Evolutionary conservation across 1,140 invertebrate species (phyloP), one percentile per base, ranked within the genome.

Genomic region (Bombus pyrosoma): DNA sequence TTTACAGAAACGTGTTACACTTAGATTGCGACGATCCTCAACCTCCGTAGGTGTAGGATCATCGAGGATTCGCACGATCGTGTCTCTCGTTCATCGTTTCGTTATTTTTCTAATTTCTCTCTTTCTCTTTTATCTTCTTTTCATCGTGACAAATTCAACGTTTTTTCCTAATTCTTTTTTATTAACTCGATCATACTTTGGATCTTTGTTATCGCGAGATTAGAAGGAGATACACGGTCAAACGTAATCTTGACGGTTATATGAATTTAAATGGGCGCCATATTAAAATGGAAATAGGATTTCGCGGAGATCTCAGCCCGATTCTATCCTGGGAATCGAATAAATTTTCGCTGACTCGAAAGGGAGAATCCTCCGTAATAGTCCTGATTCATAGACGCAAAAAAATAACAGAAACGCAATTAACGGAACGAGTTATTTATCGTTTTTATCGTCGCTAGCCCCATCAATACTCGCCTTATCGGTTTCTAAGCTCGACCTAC

Each of bases 231-330:
- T 53, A 53, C 53, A 62, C n/a, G 47, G n/a, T 9, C 1, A 22
- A 82, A 74, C 39, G 80, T 66, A 64, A 64, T 75, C 47, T 64
- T 10, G 10, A 6, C 34, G 28, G 10, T 37, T 68, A 18, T 64
- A 22, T 47, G 41, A 82, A 64, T 62, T 64, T 34, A 34, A 32
- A n/a, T 12, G 32, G 57, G 22, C 32, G 57, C 5, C 8, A 25
- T 47, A 64, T 75, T 82, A 82, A 82, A 82, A 82, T 82, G 81
- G 81, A 82, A 82, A 82, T 82, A 82, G 74, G 81, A n/a, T 32
- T 12, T 74, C 41, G 39, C 22, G 28, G 4, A 47, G 1, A 37
- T 39, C 43, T 39, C 32, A 12, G n/a, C 0, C 8, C 9, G 8
- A 32, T 32, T 32, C 9, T 47, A 9, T 32, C n/a, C 1, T 75